Evolutionary conservation across 35 echinoderm and acorn worm genomes (phyloP), one percentile per base, ranked within the genome.

Genomic region (Diadema setosum): DNA sequence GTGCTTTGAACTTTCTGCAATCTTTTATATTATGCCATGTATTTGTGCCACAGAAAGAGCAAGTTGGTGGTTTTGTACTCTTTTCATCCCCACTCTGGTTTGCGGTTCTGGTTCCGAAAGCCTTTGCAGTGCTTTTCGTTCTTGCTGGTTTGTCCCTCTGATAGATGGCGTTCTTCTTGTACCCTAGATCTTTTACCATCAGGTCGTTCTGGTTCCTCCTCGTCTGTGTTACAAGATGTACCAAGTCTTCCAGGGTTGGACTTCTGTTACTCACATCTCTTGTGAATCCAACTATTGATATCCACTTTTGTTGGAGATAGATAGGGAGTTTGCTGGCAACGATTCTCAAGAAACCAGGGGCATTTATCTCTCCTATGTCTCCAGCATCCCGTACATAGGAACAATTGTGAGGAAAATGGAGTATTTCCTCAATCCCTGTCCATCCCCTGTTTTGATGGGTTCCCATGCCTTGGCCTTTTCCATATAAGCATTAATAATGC

Each of bases 321-420:
- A 44, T 45, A 29, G 87, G 87, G 3, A 89, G 23, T 81, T 81
- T 41, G 1, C 48, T 39, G 2, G 18, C 45, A 12, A 80, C 27
- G 31, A 32, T 76, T 9, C 45, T 31, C 1, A 88, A 40, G 17
- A 30, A 50, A 31, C 17, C 42, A 33, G n/a, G 2, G 29, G 23
- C 32, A 24, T 88, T 35, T 6, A 88, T n/a, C 37, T 76, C 86
- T 21, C 46, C 74, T 0, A 80, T 33, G 42, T 56, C 48, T 23
- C 73, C 16, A 33, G n/a, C 86, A 36, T 12, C 24, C 30, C 46
- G n/a, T 14, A 52, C 56, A 20, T 58, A 34, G 20, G 35, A 43
- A 25, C 88, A 91, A 37, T 81, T 70, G 27, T 74, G n/a, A 96
- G 39, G 46, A 84, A 87, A 34, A 92, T 83, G 0, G 94, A 18